phyloP scores from a whole-genome alignment of 2,113 vertebrate species.

The Leptosomus discolor region DNA sequence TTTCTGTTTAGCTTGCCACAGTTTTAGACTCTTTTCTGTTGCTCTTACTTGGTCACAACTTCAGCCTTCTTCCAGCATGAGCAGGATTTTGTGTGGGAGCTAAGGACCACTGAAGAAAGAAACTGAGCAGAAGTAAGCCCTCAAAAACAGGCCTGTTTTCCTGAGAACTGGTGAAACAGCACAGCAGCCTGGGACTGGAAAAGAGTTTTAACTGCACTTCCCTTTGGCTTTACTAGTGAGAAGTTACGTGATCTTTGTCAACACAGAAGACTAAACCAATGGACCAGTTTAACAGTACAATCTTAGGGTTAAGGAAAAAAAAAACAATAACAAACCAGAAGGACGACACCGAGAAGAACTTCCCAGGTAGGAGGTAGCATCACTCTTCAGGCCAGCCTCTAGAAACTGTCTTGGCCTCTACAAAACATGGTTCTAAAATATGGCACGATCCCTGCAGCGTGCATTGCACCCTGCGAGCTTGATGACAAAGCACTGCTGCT shows the following conservation, averaged over 20 bases:
- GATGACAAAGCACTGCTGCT: background rate
- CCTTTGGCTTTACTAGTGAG: background rate
- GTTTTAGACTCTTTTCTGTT: background rate
- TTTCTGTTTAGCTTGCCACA: background rate
- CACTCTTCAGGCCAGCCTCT: background rate
- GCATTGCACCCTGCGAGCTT: background rate
- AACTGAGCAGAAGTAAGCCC: background rate
- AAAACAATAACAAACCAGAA: background rate
- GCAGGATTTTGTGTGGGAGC: background rate
- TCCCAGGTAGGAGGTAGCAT: background rate
- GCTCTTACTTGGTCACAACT: background rate
- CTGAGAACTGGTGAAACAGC: background rate
- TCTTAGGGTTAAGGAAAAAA: background rate
- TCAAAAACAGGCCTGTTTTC: background rate
- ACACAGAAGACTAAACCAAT: background rate
- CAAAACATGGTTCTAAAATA: background rate
- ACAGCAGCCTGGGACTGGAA: background rate
- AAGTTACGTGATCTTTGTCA: background rate
- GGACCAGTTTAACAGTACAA: background rate
- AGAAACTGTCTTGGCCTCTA: background rate
- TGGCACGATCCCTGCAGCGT: fast-evolving
- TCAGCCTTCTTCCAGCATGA: background rate
- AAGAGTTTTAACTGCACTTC: background rate
- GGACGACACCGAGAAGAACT: background rate
- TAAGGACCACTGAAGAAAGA: background rate